Conservation (phyloP, 2,797 vertebrate species). For the Hyperoplus immaculatus region DNA sequence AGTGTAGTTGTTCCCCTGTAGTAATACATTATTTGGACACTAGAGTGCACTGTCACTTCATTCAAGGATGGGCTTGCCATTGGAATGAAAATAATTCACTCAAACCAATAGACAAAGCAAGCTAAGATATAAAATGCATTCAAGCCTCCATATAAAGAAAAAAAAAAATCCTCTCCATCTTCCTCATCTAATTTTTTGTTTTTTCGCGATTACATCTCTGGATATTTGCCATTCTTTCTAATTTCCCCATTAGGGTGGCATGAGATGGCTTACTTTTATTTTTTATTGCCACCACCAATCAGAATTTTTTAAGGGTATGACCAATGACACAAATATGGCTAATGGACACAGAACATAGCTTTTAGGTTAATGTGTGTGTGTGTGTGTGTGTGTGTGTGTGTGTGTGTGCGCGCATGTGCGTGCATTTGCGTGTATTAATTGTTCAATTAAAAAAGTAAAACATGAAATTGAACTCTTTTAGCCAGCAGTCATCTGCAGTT, state of each 20-base stretch:
- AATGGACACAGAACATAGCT: neutral
- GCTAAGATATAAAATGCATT: neutral
- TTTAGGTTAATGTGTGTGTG: no score
- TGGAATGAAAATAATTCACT: neutral
- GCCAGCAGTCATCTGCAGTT: neutral
- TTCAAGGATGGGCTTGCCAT: neutral
- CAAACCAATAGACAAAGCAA: neutral
- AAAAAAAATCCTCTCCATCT: neutral
- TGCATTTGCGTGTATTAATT: no score
- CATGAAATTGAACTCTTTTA: neutral
- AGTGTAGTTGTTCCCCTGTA: slow-evolving; percentile 33
- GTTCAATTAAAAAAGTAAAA: no score
- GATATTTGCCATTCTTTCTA: neutral
- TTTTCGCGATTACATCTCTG: neutral
- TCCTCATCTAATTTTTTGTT: neutral
- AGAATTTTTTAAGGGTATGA: neutral
- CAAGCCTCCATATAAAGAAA: neutral
- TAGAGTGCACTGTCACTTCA: slow-evolving; percentile 56
- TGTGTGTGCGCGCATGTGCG: no score
- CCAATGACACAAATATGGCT: neutral
- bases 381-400: no score
- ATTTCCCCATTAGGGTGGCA: neutral
- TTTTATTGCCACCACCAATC: neutral
- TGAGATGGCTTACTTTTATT: neutral
- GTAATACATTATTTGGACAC: slow-evolving; percentile 41